These are phyloP conservation scores for Drosophila subsilvestris DNA, from an alignment of 2,888 invertebrate species.

Conservation along the genomic window DNA sequence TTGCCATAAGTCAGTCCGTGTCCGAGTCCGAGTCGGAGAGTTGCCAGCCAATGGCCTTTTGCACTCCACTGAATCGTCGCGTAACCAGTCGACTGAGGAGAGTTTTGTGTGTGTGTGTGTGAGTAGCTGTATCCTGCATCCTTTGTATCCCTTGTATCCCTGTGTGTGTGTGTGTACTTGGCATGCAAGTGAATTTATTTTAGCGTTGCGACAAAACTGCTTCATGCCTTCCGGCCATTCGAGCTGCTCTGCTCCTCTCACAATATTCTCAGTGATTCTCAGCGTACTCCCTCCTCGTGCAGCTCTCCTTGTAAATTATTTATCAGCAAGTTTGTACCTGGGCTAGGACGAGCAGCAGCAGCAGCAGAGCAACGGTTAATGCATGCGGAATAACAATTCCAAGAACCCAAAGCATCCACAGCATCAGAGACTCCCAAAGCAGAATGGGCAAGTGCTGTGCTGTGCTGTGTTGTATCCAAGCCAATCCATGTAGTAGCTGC, in stretches of 20 bases:
- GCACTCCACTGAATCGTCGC: constrained; percentile 59
- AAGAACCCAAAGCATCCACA: neutral
- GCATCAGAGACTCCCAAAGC: too few relatives aligned
- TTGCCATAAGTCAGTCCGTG: constrained; percentile 52
- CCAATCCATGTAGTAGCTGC: constrained; percentile 9
- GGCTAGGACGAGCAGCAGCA: neutral
- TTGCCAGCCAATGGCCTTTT: constrained; percentile 51
- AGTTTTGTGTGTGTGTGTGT: neutral
- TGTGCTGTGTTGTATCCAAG: neutral
- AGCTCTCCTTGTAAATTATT: neutral
- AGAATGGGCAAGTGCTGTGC: too few relatives aligned
- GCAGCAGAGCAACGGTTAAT: constrained; percentile 50
- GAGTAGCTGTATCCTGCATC: neutral
- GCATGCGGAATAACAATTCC: constrained; percentile 50
- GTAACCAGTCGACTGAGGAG: constrained; percentile 23
- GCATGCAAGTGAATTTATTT: constrained; percentile 66
- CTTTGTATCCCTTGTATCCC: neutral
- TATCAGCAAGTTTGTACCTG: neutral
- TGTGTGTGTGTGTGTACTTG: constrained; percentile 28
- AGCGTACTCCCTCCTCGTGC: neutral
- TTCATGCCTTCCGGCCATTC: constrained; percentile 50
- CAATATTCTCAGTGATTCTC: neutral
- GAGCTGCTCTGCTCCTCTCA: neutral
- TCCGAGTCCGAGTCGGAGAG: neutral
- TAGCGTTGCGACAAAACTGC: constrained; percentile 41